Evolutionary conservation across 2,888 invertebrate species (phyloP), one percentile per base, ranked within the genome.

Genomic region (Lysandra bellargus): DNA sequence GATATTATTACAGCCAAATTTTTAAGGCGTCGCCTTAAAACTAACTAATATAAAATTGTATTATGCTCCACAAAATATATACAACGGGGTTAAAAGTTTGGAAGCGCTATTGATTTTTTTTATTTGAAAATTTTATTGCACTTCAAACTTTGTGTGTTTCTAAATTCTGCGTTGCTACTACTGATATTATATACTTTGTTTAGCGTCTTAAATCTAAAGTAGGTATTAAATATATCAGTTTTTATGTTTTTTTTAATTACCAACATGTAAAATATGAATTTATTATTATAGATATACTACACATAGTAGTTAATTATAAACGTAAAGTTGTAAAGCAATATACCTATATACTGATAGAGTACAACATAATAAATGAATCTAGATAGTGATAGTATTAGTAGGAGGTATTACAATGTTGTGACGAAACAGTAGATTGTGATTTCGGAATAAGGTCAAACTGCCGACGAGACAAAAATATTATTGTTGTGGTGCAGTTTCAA

Each of bases 361-460:
- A 69, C 37, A 69, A 69, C 14, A 33, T 14, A 14, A 33, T 4
- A 69, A 69, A 37, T 12, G 1, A 64, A 33, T 69, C 9, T 12
- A 69, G 9, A 33, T 61, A 33, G 64, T 9, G 6, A 64, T 69
- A 1, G 12, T 12, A 30, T 33, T 53, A 30, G 53, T 30, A 44
- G 14, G 14, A 4, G 3, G 57, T 57, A 57, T 57, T 53, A 30
- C 23, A 53, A 30, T 57, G 57, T 30, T n/a, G 76, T 53, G 69
- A 69, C 69, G 37, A 69, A 76, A 76, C 33, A 76, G 75, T 75
- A 49, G 53, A 44, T 49, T 40, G 44, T 74, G 33, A 69, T 69
- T 33, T 74, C 4, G 33, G 2, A 75, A 76, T 57, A 53, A 76
- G 76, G 33, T 57, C 57, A 53, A 57, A 17, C 30, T 23, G 37